These are phyloP conservation scores for Monochamus saltuarius DNA, from an alignment of 1,140 invertebrate species.

Conservation along the genomic window DNA sequence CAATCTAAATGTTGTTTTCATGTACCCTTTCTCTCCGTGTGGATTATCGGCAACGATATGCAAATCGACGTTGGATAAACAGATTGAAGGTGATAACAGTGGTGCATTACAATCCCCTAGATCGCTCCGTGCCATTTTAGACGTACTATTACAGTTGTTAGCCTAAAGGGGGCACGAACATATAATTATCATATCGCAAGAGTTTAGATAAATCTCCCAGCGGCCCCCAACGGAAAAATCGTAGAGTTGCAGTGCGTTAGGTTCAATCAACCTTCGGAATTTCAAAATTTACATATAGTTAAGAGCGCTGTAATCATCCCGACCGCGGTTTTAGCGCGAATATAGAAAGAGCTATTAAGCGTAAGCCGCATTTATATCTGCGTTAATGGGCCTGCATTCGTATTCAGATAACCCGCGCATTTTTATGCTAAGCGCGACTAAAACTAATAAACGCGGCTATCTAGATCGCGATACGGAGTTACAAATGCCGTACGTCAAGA, in stretches of 20 bases:
- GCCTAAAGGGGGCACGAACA: slow-evolving; percentile 19
- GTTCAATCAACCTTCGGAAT: slow-evolving; percentile 5
- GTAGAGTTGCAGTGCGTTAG: neutral
- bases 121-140: slow-evolving; percentile 10
- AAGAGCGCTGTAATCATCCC: slow-evolving; percentile 1
- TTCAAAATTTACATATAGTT: slow-evolving; percentile 7
- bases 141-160: slow-evolving; percentile 20
- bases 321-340: slow-evolving; percentile 6
- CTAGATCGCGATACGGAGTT: no score
- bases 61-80: no score
- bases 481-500: no score
- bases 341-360: slow-evolving; percentile 1
- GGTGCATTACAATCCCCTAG: no score
- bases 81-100: no score
- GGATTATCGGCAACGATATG: no score
- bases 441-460: neutral
- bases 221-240: neutral
- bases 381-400: slow-evolving; percentile 2
- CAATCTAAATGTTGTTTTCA: no score
- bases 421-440: slow-evolving; percentile 12
- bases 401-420: slow-evolving; percentile 7
- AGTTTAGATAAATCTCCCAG: slow-evolving; percentile 7
- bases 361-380: neutral
- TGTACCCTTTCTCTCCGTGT: no score
- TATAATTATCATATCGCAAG: slow-evolving; percentile 21